Evolutionary conservation across 2,888 invertebrate genomes (phyloP).

Genomic region (Ochropleura plecta): DNA sequence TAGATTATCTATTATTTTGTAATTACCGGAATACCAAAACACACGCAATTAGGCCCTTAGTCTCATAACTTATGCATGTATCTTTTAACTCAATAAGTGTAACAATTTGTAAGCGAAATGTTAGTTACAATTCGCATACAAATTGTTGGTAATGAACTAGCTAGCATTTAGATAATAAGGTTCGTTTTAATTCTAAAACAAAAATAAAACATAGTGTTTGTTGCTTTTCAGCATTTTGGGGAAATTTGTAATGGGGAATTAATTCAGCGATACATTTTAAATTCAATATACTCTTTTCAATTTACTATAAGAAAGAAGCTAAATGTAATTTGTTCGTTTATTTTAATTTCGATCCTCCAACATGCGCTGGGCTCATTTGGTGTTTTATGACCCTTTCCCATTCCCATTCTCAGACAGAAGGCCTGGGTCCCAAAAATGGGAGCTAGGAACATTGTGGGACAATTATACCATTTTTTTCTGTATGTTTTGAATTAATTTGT

Average conservation of each 20-base stretch:
- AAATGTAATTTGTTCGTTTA: not conserved
- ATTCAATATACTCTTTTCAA: not conserved
- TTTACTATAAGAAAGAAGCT: not conserved
- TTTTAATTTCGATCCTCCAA: not conserved
- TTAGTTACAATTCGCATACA: not conserved
- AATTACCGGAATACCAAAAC: not conserved
- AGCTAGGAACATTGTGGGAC: not conserved
- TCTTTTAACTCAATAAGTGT: not conserved
- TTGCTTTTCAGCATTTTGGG: not conserved
- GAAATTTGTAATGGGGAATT: not conserved
- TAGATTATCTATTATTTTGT: not conserved
- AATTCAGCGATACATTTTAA: not conserved
- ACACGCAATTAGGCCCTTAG: not conserved
- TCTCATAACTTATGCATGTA: not conserved
- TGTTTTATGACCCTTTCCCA: not conserved
- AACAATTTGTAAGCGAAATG: not conserved
- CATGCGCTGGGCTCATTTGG: too few species aligned
- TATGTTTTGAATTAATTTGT: too few species aligned
- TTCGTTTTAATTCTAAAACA: not conserved
- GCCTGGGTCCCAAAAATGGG: not conserved
- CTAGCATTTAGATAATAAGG: constrained; percentile 5
- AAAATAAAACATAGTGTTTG: not conserved
- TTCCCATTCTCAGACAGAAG: not conserved
- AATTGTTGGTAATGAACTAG: constrained; percentile 9
- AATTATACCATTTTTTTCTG: too few species aligned